Evolutionary conservation across 2,797 vertebrate species (phyloP), one percentile per base, ranked within the genome.

Genomic region (Eremophila alpestris): DNA sequence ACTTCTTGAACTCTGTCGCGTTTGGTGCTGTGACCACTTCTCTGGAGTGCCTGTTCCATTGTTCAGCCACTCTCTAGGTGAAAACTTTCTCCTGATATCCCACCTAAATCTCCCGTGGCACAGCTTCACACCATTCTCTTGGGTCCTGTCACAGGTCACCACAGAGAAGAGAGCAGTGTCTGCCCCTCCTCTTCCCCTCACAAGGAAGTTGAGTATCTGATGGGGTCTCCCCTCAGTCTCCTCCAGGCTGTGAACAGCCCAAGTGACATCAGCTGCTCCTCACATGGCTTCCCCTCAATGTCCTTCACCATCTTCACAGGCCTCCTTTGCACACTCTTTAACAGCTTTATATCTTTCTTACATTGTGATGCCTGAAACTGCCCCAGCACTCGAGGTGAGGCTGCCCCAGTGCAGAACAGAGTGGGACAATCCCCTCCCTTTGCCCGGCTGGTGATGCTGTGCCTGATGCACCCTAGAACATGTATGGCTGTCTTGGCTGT

Each of bases 401-500:
- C 4, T 0, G 1, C 22, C 5, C 16, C 4, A 43, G 4, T 3
- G 5, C 41, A 56, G 27, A 49, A 7, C 32, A 43, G 34, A 63
- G 12, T 0, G 0, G 41, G 26, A 36, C 18, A 77, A 16, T 43
- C 26, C 17, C 14, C 7, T 32, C 22, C 32, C 18, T 43, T 11
- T 4, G 26, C 6, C 22, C 0, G 0, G 51, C 27, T 36, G 65
- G 1, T 0, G 1, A 24, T 70, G 43, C 16, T 71, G 19, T 27
- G 16, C 22, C 43, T 56, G 36, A 36, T 38, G 49, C 13, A 0
- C 27, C 19, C 9, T 13, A 5, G 19, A 23, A 51, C 32, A n/a
- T 0, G 0, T 0, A 0, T 38, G 36, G 3, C 58, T 2, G 16
- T 49, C 13, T 36, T 56, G 75, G 13, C 32, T 70, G 58, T 10